Percentiles rank a stretch among this genome's conserved stretches.
phyloP scores from a whole-genome alignment of 1,140 invertebrate genomes.

The Drosophila leontia region DNA sequence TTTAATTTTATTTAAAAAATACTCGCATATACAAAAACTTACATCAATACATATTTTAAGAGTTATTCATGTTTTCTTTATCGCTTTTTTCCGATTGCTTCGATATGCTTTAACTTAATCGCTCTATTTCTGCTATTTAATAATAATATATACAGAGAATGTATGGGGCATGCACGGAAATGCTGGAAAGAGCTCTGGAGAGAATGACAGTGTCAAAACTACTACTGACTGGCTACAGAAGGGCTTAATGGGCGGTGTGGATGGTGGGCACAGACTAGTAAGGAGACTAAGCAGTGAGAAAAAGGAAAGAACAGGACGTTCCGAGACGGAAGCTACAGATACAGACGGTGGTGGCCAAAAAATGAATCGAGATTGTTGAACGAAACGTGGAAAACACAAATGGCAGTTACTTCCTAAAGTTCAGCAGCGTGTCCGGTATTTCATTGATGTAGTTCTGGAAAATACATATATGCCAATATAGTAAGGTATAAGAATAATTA shows the following conservation, averaged over 20 bases:
- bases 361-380: constrained; percentile 43
- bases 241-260: constrained; percentile 26
- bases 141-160: constrained; percentile 83
- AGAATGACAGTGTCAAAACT: constrained; percentile 69
- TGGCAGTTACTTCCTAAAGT: constrained; percentile 77
- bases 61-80: constrained; percentile 37
- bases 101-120: constrained; percentile 65
- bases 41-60: constrained; percentile 54
- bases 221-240: constrained; percentile 60
- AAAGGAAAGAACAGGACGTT: constrained; percentile 9
- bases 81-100: constrained; percentile 29
- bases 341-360: constrained; percentile 5
- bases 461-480: not conserved
- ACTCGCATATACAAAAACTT: constrained; percentile 73
- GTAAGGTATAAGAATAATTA: fast-evolving
- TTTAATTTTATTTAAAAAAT: constrained; percentile 74
- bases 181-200: constrained; percentile 52
- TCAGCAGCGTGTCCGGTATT: constrained; percentile 82
- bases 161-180: constrained; percentile 63
- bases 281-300: constrained; percentile 54
- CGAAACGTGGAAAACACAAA: constrained; percentile 41
- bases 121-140: constrained; percentile 79
- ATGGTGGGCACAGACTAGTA: constrained; percentile 62
- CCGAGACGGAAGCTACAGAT: constrained; percentile 26
- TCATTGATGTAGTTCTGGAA: constrained; percentile 84